Evolutionary conservation across 2,888 invertebrate genomes (phyloP).

Genomic region (Sympetrum striolatum): DNA sequence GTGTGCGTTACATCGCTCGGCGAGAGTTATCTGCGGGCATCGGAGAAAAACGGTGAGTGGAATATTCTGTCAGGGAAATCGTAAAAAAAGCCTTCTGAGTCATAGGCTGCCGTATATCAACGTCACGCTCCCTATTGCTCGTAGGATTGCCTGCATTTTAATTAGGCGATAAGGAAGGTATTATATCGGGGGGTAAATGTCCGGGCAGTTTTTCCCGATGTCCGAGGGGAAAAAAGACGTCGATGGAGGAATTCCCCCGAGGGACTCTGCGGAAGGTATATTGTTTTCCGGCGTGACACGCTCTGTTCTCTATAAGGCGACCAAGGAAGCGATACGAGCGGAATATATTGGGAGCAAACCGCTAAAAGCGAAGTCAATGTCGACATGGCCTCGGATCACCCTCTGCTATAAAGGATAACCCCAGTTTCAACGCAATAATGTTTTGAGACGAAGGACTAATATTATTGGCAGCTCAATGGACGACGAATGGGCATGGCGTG

Average conservation of each 20-base stretch:
- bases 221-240: not conserved
- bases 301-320: not conserved
- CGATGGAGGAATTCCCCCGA: not conserved
- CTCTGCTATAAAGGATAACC: not conserved
- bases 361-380: not conserved
- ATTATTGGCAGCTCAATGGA: not conserved
- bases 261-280: not conserved
- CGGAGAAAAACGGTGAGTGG: not conserved
- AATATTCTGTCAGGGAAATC: not conserved
- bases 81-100: not conserved
- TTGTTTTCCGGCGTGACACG: not conserved
- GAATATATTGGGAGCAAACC: not conserved
- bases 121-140: not conserved
- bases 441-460: not conserved
- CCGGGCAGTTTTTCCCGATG: not conserved
- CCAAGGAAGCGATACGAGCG: not conserved
- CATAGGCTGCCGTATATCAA: not conserved
- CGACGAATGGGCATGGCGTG: not conserved
- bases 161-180: not conserved
- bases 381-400: not conserved
- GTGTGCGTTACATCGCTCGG: not conserved
- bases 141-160: not conserved
- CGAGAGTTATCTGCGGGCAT: not conserved
- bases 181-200: not conserved
- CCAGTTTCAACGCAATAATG: not conserved